A percentile compares a stretch with the other conserved stretches of the same genome.
Evolutionary conservation across 2,888 invertebrate genomes (phyloP).

Genomic region (Chromoteleia sp.): DNA sequence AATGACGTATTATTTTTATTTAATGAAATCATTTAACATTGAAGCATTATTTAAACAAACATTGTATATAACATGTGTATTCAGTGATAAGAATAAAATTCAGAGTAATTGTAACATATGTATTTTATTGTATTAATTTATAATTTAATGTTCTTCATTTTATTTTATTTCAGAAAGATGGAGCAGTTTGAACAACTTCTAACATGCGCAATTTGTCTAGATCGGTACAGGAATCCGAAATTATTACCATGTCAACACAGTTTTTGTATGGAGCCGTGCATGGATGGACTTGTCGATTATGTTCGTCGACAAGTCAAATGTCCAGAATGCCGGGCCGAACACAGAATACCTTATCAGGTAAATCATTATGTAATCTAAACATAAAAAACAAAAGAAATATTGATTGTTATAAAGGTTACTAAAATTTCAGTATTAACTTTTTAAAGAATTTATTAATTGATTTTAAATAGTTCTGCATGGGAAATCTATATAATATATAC

Average conservation of each 20-base stretch:
- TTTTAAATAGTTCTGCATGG: too few relatives aligned
- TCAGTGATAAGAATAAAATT: too few relatives aligned
- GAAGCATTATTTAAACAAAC: too few relatives aligned
- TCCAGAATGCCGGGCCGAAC: constrained; percentile 99
- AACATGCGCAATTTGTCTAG: constrained; percentile 99
- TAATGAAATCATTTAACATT: too few relatives aligned
- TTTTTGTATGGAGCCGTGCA: constrained; percentile 99
- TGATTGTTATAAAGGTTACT: neutral
- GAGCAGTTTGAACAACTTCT: constrained; percentile 98
- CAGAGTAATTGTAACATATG: too few relatives aligned
- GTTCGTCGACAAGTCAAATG: constrained; percentile 98
- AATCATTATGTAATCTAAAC: constrained; percentile 75
- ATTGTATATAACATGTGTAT: too few relatives aligned
- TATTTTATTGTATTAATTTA: too few relatives aligned
- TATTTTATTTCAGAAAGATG: constrained; percentile 86
- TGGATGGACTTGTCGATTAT: constrained; percentile 98
- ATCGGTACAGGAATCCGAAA: constrained; percentile 98
- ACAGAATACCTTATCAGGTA: constrained; percentile 97
- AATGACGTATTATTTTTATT: too few relatives aligned
- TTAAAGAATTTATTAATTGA: too few relatives aligned
- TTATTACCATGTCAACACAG: constrained; percentile 99
- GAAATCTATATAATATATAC: too few relatives aligned
- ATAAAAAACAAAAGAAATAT: neutral
- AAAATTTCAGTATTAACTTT: too few relatives aligned
- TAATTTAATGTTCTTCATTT: too few relatives aligned